Conservation (phyloP, 53 echinoderm and acorn worm species). For the Apostichopus leukothele region DNA sequence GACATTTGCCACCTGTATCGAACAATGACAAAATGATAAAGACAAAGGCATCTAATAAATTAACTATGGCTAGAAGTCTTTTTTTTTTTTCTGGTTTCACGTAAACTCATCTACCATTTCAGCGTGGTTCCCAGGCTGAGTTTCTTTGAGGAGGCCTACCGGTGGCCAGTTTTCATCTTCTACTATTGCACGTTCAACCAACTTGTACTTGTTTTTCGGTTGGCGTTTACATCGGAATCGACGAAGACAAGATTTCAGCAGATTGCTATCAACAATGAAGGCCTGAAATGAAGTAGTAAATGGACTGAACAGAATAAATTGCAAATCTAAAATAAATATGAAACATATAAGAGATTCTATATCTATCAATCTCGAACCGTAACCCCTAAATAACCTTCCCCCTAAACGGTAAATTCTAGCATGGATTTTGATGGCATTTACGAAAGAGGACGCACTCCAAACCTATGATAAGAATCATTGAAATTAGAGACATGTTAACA, state of each 20-base stretch:
- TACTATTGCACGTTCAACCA: conserved; percentile 63
- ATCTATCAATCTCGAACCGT: too few relatives aligned
- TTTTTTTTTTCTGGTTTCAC: neutral
- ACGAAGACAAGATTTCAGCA: conserved; percentile 51
- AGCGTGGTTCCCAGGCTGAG: neutral
- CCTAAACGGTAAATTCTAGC: too few relatives aligned
- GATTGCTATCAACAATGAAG: conserved; percentile 63
- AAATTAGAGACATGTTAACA: too few relatives aligned
- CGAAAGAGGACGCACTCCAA: too few relatives aligned
- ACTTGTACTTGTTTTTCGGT: conserved; percentile 84
- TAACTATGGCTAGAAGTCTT: neutral
- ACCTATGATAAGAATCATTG: too few relatives aligned
- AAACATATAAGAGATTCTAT: too few relatives aligned
- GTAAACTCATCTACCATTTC: neutral
- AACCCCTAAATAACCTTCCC: too few relatives aligned
- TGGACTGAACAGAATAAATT: too few relatives aligned
- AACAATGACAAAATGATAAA: neutral
- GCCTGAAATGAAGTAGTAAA: conserved; percentile 46
- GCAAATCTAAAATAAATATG: too few relatives aligned
- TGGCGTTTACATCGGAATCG: conserved; percentile 66
- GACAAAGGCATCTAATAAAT: neutral
- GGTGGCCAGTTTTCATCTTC: conserved; percentile 79
- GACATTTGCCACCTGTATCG: too few relatives aligned
- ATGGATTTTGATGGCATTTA: too few relatives aligned
- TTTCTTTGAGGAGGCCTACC: neutral